phyloP scores from a whole-genome alignment of 1,140 invertebrate species.

The Diorhabda sublineata region DNA sequence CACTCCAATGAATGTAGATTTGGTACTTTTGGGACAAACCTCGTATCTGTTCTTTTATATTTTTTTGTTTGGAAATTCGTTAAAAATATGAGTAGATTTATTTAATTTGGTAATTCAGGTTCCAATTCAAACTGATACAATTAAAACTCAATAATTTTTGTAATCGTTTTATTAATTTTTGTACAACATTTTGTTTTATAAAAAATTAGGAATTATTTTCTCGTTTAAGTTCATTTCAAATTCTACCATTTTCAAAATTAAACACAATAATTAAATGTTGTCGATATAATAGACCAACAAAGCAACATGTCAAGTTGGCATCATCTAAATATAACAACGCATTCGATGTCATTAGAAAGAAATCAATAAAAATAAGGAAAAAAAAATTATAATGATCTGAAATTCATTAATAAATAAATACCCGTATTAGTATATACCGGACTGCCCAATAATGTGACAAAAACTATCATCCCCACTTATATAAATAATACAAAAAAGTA shows the following conservation, averaged over 20 bases:
- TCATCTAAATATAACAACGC: slow-evolving; percentile 34
- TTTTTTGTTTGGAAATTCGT: no score
- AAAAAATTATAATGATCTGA: background rate
- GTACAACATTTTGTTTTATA: background rate
- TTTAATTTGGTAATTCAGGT: no score
- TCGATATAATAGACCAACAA: slow-evolving; percentile 21
- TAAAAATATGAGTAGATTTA: no score
- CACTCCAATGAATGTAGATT: no score
- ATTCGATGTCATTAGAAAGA: background rate
- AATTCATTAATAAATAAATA: slow-evolving; percentile 14
- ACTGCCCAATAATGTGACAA: slow-evolving; percentile 11
- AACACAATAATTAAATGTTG: background rate
- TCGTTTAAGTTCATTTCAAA: background rate
- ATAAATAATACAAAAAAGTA: slow-evolving; percentile 2
- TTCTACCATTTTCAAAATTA: background rate
- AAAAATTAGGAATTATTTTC: background rate
- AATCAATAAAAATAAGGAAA: background rate
- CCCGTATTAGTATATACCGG: slow-evolving; percentile 10
- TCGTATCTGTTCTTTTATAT: no score
- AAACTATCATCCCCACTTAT: slow-evolving; percentile 6
- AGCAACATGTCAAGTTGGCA: slow-evolving; percentile 34
- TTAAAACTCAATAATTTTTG: no score
- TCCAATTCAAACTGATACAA: no score
- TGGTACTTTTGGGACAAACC: no score
- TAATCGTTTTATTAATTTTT: background rate